Percentiles rank a stretch among this genome's conserved stretches.
These are phyloP conservation scores for Turnix velox DNA, from an alignment of 2,113 vertebrate species.

Conservation along the genomic window DNA sequence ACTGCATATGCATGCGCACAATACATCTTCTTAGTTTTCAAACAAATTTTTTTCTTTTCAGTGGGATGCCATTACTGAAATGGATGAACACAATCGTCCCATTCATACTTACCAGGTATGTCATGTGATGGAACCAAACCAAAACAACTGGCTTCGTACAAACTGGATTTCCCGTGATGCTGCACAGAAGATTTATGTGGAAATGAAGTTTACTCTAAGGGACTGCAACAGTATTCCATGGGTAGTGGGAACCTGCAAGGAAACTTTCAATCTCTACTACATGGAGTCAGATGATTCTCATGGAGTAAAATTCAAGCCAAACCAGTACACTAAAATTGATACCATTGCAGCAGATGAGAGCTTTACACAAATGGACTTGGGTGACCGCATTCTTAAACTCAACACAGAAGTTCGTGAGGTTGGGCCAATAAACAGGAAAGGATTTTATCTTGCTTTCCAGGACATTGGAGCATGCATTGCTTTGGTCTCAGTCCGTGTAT, in stretches of 20 bases:
- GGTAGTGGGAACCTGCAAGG: constrained; percentile 95
- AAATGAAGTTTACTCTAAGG: constrained; percentile 92
- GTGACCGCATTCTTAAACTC: constrained; percentile 93
- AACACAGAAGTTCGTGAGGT: constrained; percentile 95
- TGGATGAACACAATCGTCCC: constrained; percentile 94
- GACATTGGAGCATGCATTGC: constrained; percentile 96
- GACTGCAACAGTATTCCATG: constrained; percentile 97
- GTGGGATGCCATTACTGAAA: constrained; percentile 98
- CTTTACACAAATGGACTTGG: constrained; percentile 96
- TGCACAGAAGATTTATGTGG: constrained; percentile 92
- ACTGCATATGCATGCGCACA: background rate
- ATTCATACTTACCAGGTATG: constrained; percentile 97
- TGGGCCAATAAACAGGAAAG: constrained; percentile 88
- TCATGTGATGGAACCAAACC: constrained; percentile 95
- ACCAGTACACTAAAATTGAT: constrained; percentile 90
- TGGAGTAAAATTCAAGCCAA: constrained; percentile 85
- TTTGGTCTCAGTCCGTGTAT: constrained; percentile 90
- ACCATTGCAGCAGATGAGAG: constrained; percentile 96
- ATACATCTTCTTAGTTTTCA: background rate
- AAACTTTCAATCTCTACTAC: constrained; percentile 95
- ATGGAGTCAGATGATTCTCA: constrained; percentile 91
- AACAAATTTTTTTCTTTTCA: constrained; percentile 46
- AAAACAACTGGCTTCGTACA: constrained; percentile 97
- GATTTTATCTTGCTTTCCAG: constrained; percentile 93
- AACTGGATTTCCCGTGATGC: constrained; percentile 94